Base-by-base conservation (phyloP, 2,113 vertebrate genomes). In the Diphyllodes magnificus region DNA sequence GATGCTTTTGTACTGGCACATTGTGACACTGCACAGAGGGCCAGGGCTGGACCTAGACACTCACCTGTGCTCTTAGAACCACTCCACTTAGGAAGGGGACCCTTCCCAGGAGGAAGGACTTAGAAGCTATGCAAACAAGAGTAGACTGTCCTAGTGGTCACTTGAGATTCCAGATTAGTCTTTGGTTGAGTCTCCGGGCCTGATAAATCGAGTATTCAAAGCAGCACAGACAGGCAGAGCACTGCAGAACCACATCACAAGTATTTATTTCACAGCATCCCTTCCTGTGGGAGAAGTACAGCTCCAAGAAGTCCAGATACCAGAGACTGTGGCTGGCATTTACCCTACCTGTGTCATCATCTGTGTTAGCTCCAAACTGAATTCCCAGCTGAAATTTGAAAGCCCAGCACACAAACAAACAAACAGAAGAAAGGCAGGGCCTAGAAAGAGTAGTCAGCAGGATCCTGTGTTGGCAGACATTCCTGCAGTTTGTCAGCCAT, bases 81-180 rank as follows among this genome's bases (percentile, higher is more conserved):
- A 16, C 30, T 35, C 18, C 0, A 0, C 4, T 40, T 68, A 39
- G 27, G 30, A 44, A 44, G 17, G 17, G 44, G 23, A 60, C 6
- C 0, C n/a, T 54, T 79, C 35, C 42, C 39, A 14, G 56, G 3
- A 44, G 13, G 14, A 50, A 61, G 47, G 68, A 56, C 18, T 40
- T 40, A 15, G 37, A 51, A 47, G 40, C 22, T 11, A 0, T 5
- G 15, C 27, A 44, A n/a, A 50, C 35, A 47, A 10, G 0, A 6
- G 42, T 21, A 63, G 18, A 14, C 24, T 47, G 39, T 23, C 30
- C 30, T 44, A 10, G 12, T 11, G 9, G 50, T 61, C 61, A 76
- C 45, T 44, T 47, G 37, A 50, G 30, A 47, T 42, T 17, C 45
- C 61, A 18, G 37, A 57, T 39, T 0, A 49, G 0, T 4, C 30